phyloP scores from a whole-genome alignment of 2,113 vertebrate species.

The Xenopus tropicalis region DNA sequence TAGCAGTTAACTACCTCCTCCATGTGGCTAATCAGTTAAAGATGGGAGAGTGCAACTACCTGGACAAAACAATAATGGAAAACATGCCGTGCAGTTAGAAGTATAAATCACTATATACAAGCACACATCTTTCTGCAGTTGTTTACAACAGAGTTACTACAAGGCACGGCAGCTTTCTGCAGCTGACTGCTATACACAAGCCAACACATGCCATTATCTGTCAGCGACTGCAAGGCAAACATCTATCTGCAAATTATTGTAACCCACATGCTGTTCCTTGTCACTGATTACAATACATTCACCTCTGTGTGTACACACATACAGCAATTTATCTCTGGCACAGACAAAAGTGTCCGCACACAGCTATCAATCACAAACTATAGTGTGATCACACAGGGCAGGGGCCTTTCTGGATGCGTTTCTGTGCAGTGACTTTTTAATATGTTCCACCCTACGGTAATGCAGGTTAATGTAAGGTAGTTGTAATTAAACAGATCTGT shows the following conservation, averaged over 20 bases:
- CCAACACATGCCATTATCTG: background rate
- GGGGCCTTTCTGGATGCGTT: no score
- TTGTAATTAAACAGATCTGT: no score
- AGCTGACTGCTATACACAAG: no score
- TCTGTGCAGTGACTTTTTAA: no score
- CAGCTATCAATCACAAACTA: background rate
- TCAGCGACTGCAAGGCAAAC: background rate
- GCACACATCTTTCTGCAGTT: no score
- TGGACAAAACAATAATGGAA: no score
- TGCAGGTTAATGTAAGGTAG: no score
- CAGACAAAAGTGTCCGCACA: background rate
- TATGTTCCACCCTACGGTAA: no score
- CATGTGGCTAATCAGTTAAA: slow-evolving; percentile 21
- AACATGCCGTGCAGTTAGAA: no score
- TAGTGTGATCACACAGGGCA: background rate
- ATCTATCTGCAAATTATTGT: background rate
- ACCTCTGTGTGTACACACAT: background rate
- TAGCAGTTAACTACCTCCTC: background rate
- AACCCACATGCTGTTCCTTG: background rate
- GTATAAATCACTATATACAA: no score
- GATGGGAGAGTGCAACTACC: background rate
- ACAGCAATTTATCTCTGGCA: slow-evolving; percentile 6
- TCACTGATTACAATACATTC: slow-evolving; percentile 2
- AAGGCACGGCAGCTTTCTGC: background rate
- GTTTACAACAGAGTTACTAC: background rate